Evolutionary conservation across 2,888 invertebrate genomes (phyloP).

Genomic region (Nymphalis c-album): DNA sequence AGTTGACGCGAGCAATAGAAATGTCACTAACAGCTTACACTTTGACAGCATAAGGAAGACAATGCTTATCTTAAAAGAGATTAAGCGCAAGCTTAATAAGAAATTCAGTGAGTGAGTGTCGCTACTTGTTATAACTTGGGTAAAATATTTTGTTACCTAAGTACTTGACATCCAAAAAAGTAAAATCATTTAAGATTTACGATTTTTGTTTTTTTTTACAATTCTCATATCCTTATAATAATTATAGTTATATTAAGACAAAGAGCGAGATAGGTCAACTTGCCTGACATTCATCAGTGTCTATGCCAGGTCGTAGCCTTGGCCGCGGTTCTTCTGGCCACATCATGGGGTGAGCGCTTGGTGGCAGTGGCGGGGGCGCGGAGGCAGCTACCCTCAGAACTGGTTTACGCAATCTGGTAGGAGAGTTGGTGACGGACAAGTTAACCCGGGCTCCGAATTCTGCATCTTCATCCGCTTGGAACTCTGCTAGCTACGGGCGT

Average conservation of each 20-base stretch:
- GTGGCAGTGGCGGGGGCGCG: conserved; percentile 59
- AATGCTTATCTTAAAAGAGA: conserved; percentile 12
- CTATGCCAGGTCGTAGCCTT: conserved; percentile 54
- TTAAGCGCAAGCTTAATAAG: conserved; percentile 9
- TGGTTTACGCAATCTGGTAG: conserved; percentile 39
- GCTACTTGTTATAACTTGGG: not conserved
- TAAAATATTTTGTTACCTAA: too few relatives aligned
- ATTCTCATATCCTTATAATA: not conserved
- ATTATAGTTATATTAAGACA: not conserved
- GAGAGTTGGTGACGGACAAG: conserved; percentile 25
- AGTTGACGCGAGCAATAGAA: conserved; percentile 21
- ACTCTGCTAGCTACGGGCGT: conserved; percentile 64
- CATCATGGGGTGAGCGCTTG: conserved; percentile 58
- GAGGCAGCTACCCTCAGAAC: conserved; percentile 60
- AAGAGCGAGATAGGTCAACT: not conserved
- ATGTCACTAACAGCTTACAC: conserved; percentile 19
- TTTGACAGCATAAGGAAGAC: conserved; percentile 12
- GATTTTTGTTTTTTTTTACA: too few relatives aligned
- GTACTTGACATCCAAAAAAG: too few relatives aligned
- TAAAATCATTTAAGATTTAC: too few relatives aligned
- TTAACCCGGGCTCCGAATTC: conserved; percentile 54
- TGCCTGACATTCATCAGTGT: conserved; percentile 71
- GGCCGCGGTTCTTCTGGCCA: conserved; percentile 66
- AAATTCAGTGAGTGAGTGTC: not conserved
- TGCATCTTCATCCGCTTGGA: conserved; percentile 72